Evolutionary conservation across 2,113 vertebrate genomes (phyloP).

Genomic region (Cryptomyrus ogoouensis): DNA sequence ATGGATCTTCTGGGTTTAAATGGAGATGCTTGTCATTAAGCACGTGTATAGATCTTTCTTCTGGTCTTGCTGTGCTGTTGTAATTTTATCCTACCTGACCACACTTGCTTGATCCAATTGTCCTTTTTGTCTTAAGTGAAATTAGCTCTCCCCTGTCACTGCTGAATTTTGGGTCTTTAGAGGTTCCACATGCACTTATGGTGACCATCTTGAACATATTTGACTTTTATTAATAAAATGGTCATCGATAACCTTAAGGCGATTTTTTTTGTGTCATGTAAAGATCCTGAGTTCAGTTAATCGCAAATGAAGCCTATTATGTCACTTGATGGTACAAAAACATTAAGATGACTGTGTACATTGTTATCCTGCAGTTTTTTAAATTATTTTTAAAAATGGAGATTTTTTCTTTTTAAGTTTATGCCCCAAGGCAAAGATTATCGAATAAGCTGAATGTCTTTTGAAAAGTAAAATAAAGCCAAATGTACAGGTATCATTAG

Average conservation of each 20-base stretch:
- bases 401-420: background rate
- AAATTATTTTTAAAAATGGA: background rate
- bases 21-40: background rate
- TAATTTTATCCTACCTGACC: background rate
- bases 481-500: constrained; percentile 6
- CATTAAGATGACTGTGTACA: background rate
- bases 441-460: constrained; percentile 1
- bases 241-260: background rate
- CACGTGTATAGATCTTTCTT: background rate
- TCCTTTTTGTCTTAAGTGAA: background rate
- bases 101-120: background rate
- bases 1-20: background rate
- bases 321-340: background rate
- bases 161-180: background rate
- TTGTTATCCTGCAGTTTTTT: background rate
- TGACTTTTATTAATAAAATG: background rate
- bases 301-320: background rate
- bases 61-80: constrained; percentile 6
- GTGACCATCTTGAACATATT: background rate
- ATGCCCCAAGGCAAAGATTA: background rate
- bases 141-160: background rate
- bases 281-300: background rate
- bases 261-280: background rate
- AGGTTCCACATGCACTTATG: background rate
- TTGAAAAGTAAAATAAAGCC: constrained; percentile 3